These are phyloP conservation scores for Sebastes trivittatus DNA, from an alignment of 2,797 vertebrate species.

Conservation along the genomic window DNA sequence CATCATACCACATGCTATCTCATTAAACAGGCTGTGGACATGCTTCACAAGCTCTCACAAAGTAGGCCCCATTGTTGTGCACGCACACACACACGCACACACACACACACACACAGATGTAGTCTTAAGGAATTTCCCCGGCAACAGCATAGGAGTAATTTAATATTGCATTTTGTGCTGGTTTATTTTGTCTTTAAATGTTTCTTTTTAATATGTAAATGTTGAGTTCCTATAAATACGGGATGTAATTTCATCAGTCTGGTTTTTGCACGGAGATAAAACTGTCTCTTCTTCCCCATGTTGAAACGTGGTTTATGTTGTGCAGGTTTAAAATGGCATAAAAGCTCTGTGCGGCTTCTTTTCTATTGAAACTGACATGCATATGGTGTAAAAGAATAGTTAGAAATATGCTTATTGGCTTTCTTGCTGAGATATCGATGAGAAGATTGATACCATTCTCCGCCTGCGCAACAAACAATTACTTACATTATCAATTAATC, in stretches of 20 bases:
- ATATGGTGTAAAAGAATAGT: neutral
- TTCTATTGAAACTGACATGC: neutral
- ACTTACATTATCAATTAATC: neutral
- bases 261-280: conserved; percentile 5
- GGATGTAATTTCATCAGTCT: conserved; percentile 22
- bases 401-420: neutral
- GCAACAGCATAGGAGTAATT: conserved; percentile 46
- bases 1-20: conserved; percentile 71
- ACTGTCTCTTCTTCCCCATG: neutral
- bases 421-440: neutral
- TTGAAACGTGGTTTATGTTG: neutral
- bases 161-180: conserved; percentile 26
- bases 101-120: conserved; percentile 17
- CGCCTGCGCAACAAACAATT: neutral
- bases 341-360: neutral
- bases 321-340: neutral
- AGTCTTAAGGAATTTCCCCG: conserved; percentile 55
- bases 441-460: neutral
- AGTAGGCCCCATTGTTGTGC: conserved; percentile 46
- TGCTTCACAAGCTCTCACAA: conserved; percentile 58
- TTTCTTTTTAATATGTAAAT: conserved; percentile 35
- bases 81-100: conserved; percentile 12
- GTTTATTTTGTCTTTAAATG: conserved; percentile 30
- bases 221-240: neutral
- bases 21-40: conserved; percentile 67